Evolutionary conservation across 2,888 invertebrate species (phyloP), one percentile per base, ranked within the genome.

Genomic region (Hydropsyche betteni): DNA sequence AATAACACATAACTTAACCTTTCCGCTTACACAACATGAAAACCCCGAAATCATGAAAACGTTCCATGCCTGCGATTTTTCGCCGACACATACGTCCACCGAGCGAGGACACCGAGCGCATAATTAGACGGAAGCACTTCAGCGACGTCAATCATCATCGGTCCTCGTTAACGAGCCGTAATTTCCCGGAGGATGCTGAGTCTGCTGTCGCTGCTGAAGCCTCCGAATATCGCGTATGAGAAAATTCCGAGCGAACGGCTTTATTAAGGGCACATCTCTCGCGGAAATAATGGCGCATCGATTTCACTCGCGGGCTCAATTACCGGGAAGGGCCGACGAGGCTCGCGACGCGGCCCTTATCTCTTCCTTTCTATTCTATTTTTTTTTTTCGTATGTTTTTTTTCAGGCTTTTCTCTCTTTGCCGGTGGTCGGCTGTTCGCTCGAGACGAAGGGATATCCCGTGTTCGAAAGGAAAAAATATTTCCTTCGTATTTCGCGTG

Each of bases 231-330:
- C 44, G 44, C 44, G 6, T 44, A 44, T 8, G 10, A 44, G 58
- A 75, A 55, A 55, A 61, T 70, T 75, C 58, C 69, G 52, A 55
- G 24, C 53, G 70, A 70, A 75, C 52, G 61, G 52, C 71, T 75
- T 75, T 72, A 72, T 75, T 64, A 64, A 71, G 71, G 71, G 36
- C 64, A n/a, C 71, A 64, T 71, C 55, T 75, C 44, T 44, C 44
- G 44, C 36, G 61, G 64, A 75, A 72, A 75, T 71, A 75, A 75
- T 75, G 71, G 69, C 61, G 58, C 61, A 70, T 75, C 75, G 70
- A 75, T 61, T 69, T 70, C 55, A 58, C 69, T 55, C 70, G 36
- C 53, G 51, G 69, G 69, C 58, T 75, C 75, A 75, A 75, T 75
- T 75, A 75, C 70, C 70, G 75, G 58, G 44, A 70, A 61, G 69